Evolutionary conservation across 2,888 invertebrate species (phyloP).

Genomic region (Agonopterix subpropinquella): DNA sequence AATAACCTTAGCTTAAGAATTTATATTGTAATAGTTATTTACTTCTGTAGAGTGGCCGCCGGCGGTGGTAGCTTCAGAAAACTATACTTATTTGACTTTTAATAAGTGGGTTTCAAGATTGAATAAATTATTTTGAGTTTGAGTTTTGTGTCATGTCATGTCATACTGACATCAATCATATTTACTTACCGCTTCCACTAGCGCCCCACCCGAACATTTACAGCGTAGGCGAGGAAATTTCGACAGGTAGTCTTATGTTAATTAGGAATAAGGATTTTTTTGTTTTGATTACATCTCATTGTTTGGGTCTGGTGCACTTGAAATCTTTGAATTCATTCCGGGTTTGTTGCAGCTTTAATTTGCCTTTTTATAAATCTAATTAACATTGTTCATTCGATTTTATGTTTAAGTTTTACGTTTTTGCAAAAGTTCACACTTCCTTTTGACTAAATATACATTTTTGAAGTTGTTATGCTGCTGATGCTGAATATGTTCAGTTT

Average conservation of each 20-base stretch:
- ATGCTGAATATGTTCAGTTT: no score
- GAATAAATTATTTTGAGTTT: no score
- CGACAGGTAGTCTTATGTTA: constrained; percentile 58
- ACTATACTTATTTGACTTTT: no score
- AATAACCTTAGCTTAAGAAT: no score
- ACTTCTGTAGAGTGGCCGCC: no score
- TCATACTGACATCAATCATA: no score
- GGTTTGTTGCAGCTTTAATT: constrained; percentile 3
- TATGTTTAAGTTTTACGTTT: not conserved
- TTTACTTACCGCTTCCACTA: constrained; percentile 18
- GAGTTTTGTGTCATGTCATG: no score
- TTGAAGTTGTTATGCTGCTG: no score
- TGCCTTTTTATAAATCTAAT: constrained; percentile 1
- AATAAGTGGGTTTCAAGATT: no score
- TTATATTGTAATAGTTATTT: no score
- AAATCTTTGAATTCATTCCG: constrained; percentile 19
- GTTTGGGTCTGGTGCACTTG: constrained; percentile 31
- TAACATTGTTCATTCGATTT: constrained; percentile 4
- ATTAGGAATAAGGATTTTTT: constrained; percentile 39
- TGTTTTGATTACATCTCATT: constrained; percentile 35
- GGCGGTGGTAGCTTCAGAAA: no score
- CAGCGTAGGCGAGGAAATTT: constrained; percentile 64
- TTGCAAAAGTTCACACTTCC: not conserved
- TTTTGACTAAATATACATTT: not conserved
- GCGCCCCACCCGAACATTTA: constrained; percentile 13